Evolutionary conservation across 2,888 invertebrate species (phyloP).

Genomic region (Drosophila silvestris): DNA sequence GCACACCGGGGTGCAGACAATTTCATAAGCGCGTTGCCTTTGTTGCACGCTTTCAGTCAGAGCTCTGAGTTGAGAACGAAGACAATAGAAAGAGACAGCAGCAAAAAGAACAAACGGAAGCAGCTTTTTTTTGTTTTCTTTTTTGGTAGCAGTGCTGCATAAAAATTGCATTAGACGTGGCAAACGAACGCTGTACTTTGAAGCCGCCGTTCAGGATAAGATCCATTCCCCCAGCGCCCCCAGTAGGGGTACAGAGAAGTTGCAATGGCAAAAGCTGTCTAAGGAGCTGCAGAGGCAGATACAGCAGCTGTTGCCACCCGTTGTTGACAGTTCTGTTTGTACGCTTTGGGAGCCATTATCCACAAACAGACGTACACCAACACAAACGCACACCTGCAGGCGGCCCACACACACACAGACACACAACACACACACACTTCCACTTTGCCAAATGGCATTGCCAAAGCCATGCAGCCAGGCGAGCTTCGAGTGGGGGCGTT

Average conservation of each 20-base stretch:
- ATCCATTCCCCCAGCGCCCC: neutral
- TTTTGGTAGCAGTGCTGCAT: slow-evolving; percentile 70
- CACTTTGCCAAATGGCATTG: slow-evolving; percentile 35
- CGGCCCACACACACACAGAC: neutral
- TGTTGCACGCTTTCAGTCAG: slow-evolving; percentile 42
- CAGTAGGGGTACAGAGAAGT: neutral
- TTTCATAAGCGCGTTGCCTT: slow-evolving; percentile 71
- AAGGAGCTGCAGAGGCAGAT: slow-evolving; percentile 13
- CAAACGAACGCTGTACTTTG: slow-evolving; percentile 56
- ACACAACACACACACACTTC: slow-evolving; percentile 1
- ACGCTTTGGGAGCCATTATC: slow-evolving; percentile 69
- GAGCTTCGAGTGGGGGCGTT: slow-evolving; percentile 9
- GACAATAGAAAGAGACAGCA: slow-evolving; percentile 51
- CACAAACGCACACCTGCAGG: slow-evolving; percentile 15
- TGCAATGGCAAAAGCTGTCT: neutral
- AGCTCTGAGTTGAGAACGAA: slow-evolving; percentile 12
- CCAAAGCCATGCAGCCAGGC: slow-evolving; percentile 50
- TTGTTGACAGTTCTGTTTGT: slow-evolving; percentile 72
- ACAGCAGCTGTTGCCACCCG: slow-evolving; percentile 25
- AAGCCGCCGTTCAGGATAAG: slow-evolving; percentile 31
- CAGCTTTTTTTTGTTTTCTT: slow-evolving; percentile 6
- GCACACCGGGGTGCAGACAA: slow-evolving; percentile 33
- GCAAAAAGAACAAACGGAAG: slow-evolving; percentile 58
- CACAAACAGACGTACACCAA: slow-evolving; percentile 20
- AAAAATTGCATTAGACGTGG: slow-evolving; percentile 76